Percentiles rank a stretch among this genome's conserved stretches.
Conservation (phyloP, 2,888 invertebrate genomes). For the Pinctada fucata region DNA sequence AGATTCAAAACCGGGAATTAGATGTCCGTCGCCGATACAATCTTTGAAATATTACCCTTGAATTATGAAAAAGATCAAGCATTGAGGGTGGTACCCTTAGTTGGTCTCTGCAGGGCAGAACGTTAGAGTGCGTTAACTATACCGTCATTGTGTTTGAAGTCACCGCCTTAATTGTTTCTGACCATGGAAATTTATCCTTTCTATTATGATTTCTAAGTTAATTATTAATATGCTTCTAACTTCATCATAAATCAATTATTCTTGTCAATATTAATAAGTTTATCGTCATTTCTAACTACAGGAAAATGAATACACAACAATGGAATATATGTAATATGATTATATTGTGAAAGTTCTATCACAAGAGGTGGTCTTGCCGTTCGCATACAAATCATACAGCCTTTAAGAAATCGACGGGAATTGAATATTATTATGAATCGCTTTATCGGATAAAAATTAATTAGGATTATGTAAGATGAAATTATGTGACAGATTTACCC, state of each 20-base stretch:
- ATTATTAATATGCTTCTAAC: background rate
- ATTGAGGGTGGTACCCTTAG: background rate
- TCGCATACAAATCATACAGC: too few relatives aligned
- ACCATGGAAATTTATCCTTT: background rate
- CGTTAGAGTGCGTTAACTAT: background rate
- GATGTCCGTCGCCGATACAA: constrained; percentile 2
- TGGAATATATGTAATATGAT: too few relatives aligned
- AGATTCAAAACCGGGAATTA: background rate
- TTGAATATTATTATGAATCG: too few relatives aligned
- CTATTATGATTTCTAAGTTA: background rate
- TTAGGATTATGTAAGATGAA: too few relatives aligned
- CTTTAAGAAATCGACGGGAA: too few relatives aligned
- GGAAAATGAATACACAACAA: too few relatives aligned
- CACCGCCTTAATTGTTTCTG: background rate
- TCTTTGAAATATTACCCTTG: background rate
- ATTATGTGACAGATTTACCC: too few relatives aligned
- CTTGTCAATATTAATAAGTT: background rate
- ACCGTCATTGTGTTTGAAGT: too few relatives aligned
- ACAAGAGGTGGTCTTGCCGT: too few relatives aligned
- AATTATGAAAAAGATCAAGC: background rate
- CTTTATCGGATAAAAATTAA: too few relatives aligned
- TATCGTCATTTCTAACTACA: too few relatives aligned
- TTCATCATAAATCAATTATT: background rate
- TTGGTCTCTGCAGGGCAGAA: background rate
- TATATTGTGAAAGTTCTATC: too few relatives aligned